Evolutionary conservation across 2,888 invertebrate genomes (phyloP).

Genomic region (Cheilosia vernalis): DNA sequence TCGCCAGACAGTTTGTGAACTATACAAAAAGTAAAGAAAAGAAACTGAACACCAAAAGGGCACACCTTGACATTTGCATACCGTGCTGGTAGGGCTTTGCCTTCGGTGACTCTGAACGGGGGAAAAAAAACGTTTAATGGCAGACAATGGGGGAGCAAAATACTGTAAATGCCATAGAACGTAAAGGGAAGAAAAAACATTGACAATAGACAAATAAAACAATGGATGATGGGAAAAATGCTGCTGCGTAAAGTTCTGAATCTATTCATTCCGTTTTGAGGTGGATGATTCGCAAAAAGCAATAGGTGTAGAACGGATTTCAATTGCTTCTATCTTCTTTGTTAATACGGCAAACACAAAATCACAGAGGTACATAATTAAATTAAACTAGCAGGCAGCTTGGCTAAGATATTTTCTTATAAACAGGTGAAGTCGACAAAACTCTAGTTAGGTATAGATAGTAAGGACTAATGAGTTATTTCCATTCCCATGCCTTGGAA

Average conservation of each 20-base stretch:
- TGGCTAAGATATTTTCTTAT: no score
- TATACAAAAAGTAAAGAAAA: conserved; percentile 4
- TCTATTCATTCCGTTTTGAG: not conserved
- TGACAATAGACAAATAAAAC: conserved; percentile 8
- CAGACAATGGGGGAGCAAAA: conserved; percentile 40
- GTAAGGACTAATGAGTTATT: no score
- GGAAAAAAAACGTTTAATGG: conserved; percentile 24
- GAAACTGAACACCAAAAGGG: conserved; percentile 43
- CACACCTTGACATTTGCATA: conserved; percentile 69
- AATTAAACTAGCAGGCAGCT: no score
- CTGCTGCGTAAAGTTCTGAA: not conserved
- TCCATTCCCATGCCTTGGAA: no score
- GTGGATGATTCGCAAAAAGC: not conserved
- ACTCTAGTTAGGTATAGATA: no score
- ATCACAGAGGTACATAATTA: no score
- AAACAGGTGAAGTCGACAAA: no score
- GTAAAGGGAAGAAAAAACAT: not conserved
- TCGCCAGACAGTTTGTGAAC: conserved; percentile 59
- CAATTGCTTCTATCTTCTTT: no score
- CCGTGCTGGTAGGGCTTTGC: conserved; percentile 49
- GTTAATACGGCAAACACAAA: no score
- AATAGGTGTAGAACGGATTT: not conserved
- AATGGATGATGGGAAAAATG: not conserved
- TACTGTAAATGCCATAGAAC: conserved; percentile 26
- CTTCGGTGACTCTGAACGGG: conserved; percentile 12